Percentiles rank a stretch among this genome's conserved stretches.
phyloP scores from a whole-genome alignment of 2,888 invertebrate genomes.

The Sipunculus nudus region DNA sequence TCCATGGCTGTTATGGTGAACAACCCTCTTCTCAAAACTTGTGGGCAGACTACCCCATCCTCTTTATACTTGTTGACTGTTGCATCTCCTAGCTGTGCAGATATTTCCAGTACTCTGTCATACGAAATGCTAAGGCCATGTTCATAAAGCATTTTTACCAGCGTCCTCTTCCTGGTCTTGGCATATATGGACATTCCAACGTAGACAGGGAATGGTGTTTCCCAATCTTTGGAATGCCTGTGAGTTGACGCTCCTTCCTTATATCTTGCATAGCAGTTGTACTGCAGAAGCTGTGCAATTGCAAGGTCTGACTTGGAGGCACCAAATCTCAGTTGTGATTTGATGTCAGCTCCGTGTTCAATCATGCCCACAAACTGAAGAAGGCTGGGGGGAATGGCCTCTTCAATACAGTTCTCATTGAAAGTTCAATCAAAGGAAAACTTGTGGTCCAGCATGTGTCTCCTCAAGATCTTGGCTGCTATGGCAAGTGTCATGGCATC shows the following conservation, averaged over 20 bases:
- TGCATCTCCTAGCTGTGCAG: slow-evolving; percentile 31
- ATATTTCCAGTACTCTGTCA: slow-evolving; percentile 41
- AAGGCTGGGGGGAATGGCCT: slow-evolving; percentile 24
- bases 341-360: slow-evolving; percentile 25
- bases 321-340: slow-evolving; percentile 25
- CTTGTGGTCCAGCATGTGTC: slow-evolving; percentile 29
- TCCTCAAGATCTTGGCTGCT: slow-evolving; percentile 38
- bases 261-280: slow-evolving; percentile 21
- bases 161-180: slow-evolving; percentile 35
- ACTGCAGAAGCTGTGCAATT: slow-evolving; percentile 29
- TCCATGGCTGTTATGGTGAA: slow-evolving; percentile 42
- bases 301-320: slow-evolving; percentile 22
- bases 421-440: slow-evolving; percentile 28
- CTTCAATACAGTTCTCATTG: slow-evolving; percentile 22
- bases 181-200: slow-evolving; percentile 35
- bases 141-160: slow-evolving; percentile 32
- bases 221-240: slow-evolving; percentile 17
- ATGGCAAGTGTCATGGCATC: slow-evolving; percentile 39
- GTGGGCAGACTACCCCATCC: slow-evolving; percentile 26
- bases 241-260: slow-evolving; percentile 11
- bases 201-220: slow-evolving; percentile 32
- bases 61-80: slow-evolving; percentile 20
- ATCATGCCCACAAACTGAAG: slow-evolving; percentile 25
- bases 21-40: slow-evolving; percentile 22
- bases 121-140: slow-evolving; percentile 41